Base-by-base conservation (phyloP, 1,140 invertebrate genomes). In the Prorops nasuta region DNA sequence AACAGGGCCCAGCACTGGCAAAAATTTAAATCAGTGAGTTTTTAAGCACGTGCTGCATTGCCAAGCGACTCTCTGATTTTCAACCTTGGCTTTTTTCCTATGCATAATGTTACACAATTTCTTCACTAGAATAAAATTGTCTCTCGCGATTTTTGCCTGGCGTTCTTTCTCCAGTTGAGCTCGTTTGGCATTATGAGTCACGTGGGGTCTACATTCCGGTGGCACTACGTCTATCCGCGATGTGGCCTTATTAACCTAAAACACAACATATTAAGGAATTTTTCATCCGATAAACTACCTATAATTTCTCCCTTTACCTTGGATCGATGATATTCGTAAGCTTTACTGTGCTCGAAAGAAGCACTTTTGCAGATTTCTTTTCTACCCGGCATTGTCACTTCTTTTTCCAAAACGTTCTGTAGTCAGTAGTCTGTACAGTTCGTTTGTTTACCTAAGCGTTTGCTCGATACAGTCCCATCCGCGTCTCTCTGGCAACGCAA, bases 81-180 rank as follows among this genome's bases (percentile, higher is more conserved):
- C 57, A 8, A 55, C 44, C 10, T 52, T 63, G 6, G 56, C 31
- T 1, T 6, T 49, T 40, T 69, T 64, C 7, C 74, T 66, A 7
- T 67, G 51, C 73, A 76, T 77, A 2, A 76, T 77, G 1, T 68
- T 66, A 0, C 61, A 58, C 1, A 77, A 56, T 44, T 74, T 71
- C 39, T 64, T 62, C 17, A 72, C 44, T 0, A 77, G 52, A 12
- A 77, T 76, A 19, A 77, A 77, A 55, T 77, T 76, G 12, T 76
- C 69, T 2, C 61, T 60, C 0, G 66, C 45, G 3, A 77, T 75
- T 18, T 64, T 57, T 1, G 66, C 60, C 20, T 76, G 75, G 14
- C 72, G 56, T 49, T 76, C 75, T 1, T 61, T 58, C 34, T 77
- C 72, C 18, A 76, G 24, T 40, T 76, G 75, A 9, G 57, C 49